Evolutionary conservation across 2,113 vertebrate species (phyloP).

Genomic region (Periophthalmodon schlosseri): DNA sequence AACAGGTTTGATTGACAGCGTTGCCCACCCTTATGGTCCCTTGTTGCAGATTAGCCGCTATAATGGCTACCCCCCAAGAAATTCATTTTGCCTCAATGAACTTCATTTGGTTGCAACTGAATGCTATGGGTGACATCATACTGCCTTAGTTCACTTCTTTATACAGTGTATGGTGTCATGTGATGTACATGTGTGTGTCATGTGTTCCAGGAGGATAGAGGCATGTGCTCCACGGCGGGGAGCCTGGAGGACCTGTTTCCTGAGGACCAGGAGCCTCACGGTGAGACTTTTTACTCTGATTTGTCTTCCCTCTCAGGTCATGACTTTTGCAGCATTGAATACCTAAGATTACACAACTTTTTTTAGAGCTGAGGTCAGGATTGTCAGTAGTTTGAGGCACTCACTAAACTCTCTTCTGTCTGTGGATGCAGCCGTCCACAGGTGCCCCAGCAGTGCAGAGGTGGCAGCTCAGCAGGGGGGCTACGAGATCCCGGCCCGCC

Average conservation of each 20-base stretch:
- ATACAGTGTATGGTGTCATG: no score
- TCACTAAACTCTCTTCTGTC: neutral
- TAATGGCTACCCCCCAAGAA: no score
- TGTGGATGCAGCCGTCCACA: slow-evolving; percentile 49
- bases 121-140: no score
- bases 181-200: neutral
- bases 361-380: no score
- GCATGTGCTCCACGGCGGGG: slow-evolving; percentile 65
- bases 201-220: slow-evolving; percentile 65
- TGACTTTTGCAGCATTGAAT: neutral
- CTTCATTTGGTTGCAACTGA: no score
- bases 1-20: no score
- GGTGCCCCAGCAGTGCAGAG: slow-evolving; percentile 68
- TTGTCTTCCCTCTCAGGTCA: neutral
- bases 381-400: no score
- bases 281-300: slow-evolving; percentile 48
- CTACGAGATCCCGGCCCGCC: slow-evolving; percentile 87
- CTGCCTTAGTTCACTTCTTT: no score
- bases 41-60: no score
- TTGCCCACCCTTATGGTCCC: no score
- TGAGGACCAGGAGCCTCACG: slow-evolving; percentile 82
- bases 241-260: slow-evolving; percentile 84
- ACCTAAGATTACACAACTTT: no score
- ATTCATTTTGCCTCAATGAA: no score
- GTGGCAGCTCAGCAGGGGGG: slow-evolving; percentile 82